Base-by-base conservation (phyloP, 2,113 vertebrate genomes). In the Pyrgilauda ruficollis region DNA sequence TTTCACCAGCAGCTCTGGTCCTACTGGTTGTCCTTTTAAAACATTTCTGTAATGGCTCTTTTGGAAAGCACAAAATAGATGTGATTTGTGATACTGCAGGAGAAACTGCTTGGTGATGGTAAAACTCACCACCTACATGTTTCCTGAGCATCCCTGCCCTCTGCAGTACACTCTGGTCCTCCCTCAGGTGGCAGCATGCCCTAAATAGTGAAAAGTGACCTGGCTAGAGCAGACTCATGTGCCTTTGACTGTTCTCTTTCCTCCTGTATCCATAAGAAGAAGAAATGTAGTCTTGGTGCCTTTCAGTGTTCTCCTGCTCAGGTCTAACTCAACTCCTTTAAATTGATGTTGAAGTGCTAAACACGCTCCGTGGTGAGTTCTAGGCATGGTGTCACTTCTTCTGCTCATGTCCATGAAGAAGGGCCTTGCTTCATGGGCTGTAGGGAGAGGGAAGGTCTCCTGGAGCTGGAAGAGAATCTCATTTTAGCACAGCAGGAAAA, bases 41-140 rank as follows among this genome's bases (percentile, higher is more conserved):
- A 0, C 39, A 1, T 33, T 77, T 78, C 80, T 33, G 11, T 22
- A 35, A 37, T 52, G 13, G 4, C n/a, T 86, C 21, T 53, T 69
- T 69, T 77, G 50, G 72, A 86, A 94, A 84, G 56, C 67, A 27
- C 31, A n/a, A 6, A 77, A 47, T 44, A 75, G 66, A 31, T 53
- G 52, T 49, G 76, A 24, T 56, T 86, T 85, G 39, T 92, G 59
- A 19, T 78, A 47, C 76, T 85, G 19, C 90, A 70, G 94, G 86
- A 43, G 59, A 33, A 90, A 62, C 78, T 79, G 30, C 75, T 94
- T 95, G 41, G 70, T 95, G 17, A 44, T 94, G 66, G 13, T 95
- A 56, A 73, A 53, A 43, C 23, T 91, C 27, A 52, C 63, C 47
- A 55, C 56, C 87, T 89, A 73, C 76, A 39, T 20, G 44, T 44